Percentiles rank a stretch among this genome's conserved stretches.
phyloP scores from a whole-genome alignment of 2,113 vertebrate species.

The Rattus rattus region DNA sequence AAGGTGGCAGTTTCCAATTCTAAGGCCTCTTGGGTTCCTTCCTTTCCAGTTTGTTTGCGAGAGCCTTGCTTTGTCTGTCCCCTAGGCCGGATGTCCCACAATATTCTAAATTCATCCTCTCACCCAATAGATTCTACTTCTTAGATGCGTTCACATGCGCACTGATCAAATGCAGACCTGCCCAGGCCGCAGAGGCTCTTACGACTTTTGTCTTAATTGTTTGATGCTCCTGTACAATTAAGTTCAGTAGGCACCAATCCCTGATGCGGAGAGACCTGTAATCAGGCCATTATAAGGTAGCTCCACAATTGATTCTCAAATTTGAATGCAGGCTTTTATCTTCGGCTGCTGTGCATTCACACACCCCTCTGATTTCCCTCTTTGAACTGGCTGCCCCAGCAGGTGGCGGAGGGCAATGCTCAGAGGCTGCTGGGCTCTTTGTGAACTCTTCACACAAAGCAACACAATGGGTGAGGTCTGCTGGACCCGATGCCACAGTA shows the following conservation, averaged over 20 bases:
- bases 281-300: constrained; percentile 26
- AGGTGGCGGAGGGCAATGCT: constrained; percentile 6
- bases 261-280: background rate
- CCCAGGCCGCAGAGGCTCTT: background rate
- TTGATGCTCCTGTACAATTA: constrained; percentile 42
- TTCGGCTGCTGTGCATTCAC: background rate
- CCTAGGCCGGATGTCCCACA: background rate
- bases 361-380: background rate
- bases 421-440: background rate
- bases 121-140: background rate
- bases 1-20: background rate
- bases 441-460: background rate
- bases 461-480: background rate
- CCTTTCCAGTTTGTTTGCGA: background rate
- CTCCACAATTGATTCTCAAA: constrained; percentile 35
- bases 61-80: background rate
- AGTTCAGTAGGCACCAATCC: constrained; percentile 8
- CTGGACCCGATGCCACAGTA: background rate
- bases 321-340: constrained; percentile 52
- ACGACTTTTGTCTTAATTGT: constrained; percentile 41
- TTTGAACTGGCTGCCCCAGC: background rate
- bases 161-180: background rate
- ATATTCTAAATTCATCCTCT: background rate
- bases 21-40: background rate
- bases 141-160: background rate